Base-by-base conservation (phyloP, 1,140 invertebrate species). In the Octopus bimaculoides region DNA sequence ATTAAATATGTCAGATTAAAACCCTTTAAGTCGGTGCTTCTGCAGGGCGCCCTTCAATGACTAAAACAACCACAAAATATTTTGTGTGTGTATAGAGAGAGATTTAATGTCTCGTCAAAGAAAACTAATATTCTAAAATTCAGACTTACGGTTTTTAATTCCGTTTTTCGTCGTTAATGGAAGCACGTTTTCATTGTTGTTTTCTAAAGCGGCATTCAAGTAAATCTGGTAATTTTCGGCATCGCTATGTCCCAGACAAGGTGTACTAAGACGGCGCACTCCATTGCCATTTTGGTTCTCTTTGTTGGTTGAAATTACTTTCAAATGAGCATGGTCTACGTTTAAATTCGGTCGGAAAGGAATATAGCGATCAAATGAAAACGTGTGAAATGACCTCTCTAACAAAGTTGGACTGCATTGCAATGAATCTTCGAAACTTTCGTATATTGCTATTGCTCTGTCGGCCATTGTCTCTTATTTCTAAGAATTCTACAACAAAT, bases 291-390 rank as follows among this genome's bases (percentile, higher is more conserved):
- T 61, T 9, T 9, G 56, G 26, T 69, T 69, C 8, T 5, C 66
- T 3, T 17, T 8, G 66, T 69, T 69, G 6, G 4, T 14, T 0
- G 74, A 75, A 54, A 75, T 52, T 12, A 75, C 52, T 17, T 75
- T 75, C 74, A 54, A 52, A 54, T 75, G 74, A 0, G 74, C 74
- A 75, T 52, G 52, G 52, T 75, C 74, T 6, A 75, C 74, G 41
- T 75, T 54, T 14, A 75, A 52, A 17, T 75, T 75, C 6, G 41
- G 74, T 5, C 74, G 74, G 26, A 52, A 75, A 0, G 74, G 74
- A 41, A 75, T 75, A 54, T 52, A 75, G 4, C 74, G 74, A 54
- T 75, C 74, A 54, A 75, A 75, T 0, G 74, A 54, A 41, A 75
- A 75, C 5, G 41, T 52, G 20, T 75, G 66, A 17, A 69, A 69